Conservation (phyloP, 2,113 vertebrate genomes). For the Alectura lathami region DNA sequence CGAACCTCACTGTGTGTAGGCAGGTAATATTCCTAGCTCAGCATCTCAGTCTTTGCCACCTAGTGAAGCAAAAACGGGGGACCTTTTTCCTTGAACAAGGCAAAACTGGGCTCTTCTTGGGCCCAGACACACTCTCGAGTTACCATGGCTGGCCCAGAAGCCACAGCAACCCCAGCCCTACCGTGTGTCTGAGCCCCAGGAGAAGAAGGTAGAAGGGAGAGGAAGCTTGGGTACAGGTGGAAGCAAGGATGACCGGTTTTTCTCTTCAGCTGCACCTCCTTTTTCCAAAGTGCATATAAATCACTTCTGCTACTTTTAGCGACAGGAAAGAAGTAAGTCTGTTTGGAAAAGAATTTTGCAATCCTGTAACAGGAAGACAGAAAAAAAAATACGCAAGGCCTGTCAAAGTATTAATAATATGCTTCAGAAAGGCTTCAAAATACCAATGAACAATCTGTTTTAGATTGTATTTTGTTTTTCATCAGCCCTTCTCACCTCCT, state of each 20-base stretch:
- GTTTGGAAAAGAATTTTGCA: conserved; percentile 43
- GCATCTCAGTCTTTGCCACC: neutral
- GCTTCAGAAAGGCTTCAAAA: conserved; percentile 5
- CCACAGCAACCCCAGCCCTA: neutral
- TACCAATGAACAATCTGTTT: neutral
- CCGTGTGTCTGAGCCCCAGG: neutral
- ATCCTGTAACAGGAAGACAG: neutral
- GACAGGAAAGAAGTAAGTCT: conserved; percentile 14
- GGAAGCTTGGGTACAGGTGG: conserved; percentile 1
- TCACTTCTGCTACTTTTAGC: conserved; percentile 31
- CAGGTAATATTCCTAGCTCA: neutral
- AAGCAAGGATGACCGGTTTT: neutral
- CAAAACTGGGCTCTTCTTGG: neutral
- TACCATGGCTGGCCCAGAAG: conserved; percentile 16
- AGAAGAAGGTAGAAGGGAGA: neutral
- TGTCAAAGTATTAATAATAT: conserved; percentile 18
- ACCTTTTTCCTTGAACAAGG: neutral
- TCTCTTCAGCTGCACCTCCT: neutral
- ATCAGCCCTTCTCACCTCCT: conserved; percentile 14
- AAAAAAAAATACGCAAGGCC: neutral
- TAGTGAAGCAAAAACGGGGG: neutral
- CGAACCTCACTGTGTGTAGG: neutral
- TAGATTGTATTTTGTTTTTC: neutral
- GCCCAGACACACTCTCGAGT: neutral
- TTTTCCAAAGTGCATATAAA: neutral